Conservation (phyloP, 2,113 vertebrate genomes). For the Engystomops pustulosus region DNA sequence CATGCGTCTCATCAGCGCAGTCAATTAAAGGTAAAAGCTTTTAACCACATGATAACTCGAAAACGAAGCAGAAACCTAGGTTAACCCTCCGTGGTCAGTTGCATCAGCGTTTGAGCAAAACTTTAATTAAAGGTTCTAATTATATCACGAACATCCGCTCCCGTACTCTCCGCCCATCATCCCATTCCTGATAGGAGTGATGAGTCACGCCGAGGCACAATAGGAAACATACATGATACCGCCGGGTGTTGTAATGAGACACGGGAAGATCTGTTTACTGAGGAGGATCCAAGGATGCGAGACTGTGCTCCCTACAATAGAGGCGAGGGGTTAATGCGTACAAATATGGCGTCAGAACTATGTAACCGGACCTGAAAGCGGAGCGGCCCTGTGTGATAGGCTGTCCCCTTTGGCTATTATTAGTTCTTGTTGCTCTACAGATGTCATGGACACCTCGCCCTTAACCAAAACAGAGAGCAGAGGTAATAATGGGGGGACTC, state of each 20-base stretch:
- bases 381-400: background rate
- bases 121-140: background rate
- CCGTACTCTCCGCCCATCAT: background rate
- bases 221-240: background rate
- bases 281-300: background rate
- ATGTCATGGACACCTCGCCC: conserved; percentile 15
- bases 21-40: too few species aligned
- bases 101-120: background rate
- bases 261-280: conserved; percentile 31
- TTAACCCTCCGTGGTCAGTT: background rate
- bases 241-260: background rate
- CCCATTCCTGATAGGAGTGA: background rate
- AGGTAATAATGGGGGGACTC: background rate
- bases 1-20: too few species aligned
- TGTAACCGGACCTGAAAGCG: conserved; percentile 31
- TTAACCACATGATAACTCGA: too few species aligned
- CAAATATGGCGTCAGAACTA: background rate
- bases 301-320: background rate
- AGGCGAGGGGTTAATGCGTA: background rate
- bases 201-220: conserved; percentile 18
- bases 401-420: conserved; percentile 22
- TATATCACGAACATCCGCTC: background rate
- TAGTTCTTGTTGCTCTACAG: background rate
- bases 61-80: too few species aligned
- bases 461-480: background rate